Evolutionary conservation across 2,797 vertebrate species (phyloP).

Genomic region (Dermochelys coriacea): DNA sequence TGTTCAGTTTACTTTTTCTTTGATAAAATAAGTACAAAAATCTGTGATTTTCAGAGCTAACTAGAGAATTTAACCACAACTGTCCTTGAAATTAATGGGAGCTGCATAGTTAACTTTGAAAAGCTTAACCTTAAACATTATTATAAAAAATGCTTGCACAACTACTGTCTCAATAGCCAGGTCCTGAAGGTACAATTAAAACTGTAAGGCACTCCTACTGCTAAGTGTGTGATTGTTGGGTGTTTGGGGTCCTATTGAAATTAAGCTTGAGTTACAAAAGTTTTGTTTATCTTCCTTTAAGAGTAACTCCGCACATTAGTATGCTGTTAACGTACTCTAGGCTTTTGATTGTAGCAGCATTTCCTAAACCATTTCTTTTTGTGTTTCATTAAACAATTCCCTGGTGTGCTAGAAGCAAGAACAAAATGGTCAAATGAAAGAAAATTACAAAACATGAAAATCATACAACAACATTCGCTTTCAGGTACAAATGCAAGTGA

Average conservation of each 20-base stretch:
- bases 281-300: not conserved
- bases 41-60: not conserved
- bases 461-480: not conserved
- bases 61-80: fast-evolving
- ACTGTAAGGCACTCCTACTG: not conserved
- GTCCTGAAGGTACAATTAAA: not conserved
- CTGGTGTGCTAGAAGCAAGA: not conserved
- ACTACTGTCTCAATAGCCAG: not conserved
- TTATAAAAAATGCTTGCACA: not conserved
- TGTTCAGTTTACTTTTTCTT: fast-evolving
- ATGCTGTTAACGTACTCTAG: fast-evolving
- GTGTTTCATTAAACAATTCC: not conserved
- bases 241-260: fast-evolving
- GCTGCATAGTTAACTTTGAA: fast-evolving
- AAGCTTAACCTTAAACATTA: not conserved
- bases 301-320: not conserved
- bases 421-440: not conserved
- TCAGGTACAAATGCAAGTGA: not conserved
- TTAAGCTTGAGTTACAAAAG: not conserved
- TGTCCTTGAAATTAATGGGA: not conserved
- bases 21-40: not conserved
- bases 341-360: not conserved
- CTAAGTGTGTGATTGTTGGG: not conserved
- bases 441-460: not conserved
- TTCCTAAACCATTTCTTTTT: not conserved